A percentile compares a stretch with the other conserved stretches of the same genome.
phyloP scores from a whole-genome alignment of 2,113 vertebrate genomes.

The Laticauda laticaudata region DNA sequence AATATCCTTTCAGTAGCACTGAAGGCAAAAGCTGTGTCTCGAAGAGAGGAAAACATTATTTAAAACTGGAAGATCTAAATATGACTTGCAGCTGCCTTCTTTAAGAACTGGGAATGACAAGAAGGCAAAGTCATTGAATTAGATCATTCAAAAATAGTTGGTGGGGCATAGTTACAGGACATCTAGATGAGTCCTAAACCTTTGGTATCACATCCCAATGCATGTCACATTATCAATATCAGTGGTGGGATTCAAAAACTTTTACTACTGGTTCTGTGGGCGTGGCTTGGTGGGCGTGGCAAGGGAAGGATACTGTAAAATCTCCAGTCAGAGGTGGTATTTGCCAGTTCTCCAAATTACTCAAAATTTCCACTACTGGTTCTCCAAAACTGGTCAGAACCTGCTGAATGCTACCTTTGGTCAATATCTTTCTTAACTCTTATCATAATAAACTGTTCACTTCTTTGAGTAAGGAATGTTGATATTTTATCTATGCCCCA shows the following conservation, averaged over 20 bases:
- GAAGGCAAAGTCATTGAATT: not conserved
- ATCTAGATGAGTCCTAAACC: not conserved
- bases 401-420: no score
- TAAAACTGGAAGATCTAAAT: not conserved
- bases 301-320: no score
- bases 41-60: not conserved
- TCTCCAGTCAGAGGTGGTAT: no score
- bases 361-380: no score
- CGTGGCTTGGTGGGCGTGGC: no score
- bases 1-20: not conserved
- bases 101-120: not conserved
- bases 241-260: no score
- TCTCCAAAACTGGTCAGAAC: no score
- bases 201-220: not conserved
- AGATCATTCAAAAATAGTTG: not conserved
- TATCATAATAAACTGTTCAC: not conserved
- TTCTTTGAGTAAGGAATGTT: not conserved
- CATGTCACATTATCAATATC: not conserved
- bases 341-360: no score
- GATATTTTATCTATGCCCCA: not conserved
- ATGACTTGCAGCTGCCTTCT: not conserved
- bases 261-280: no score
- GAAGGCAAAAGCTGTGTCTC: not conserved
- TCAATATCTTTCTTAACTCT: not conserved
- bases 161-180: not conserved